Evolutionary conservation across 1,140 invertebrate genomes (phyloP), one percentile per base, ranked within the genome.

Genomic region (Platyura marginata): DNA sequence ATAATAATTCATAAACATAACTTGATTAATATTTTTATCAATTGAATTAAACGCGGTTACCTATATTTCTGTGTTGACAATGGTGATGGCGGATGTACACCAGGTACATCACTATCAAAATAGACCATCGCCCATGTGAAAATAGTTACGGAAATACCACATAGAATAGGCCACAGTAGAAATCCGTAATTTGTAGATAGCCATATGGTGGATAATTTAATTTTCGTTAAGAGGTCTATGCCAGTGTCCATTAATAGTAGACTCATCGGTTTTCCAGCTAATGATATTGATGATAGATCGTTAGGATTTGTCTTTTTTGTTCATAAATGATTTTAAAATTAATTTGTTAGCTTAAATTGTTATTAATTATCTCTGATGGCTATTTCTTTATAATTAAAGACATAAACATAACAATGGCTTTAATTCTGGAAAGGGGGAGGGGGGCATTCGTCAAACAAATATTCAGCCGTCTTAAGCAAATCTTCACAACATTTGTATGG

Each of bases 71-170:
- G 49, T 18, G 63, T 57, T 42, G 63, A 62, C 25, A 68, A 57
- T 6, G 65, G 64, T 33, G 63, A 59, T 3, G 66, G 67, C 6
- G 67, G 67, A 49, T 55, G 54, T 3, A 65, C 49, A 15, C 67
- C 67, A 1, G 67, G 67, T 20, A 62, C 52, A 40, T 55, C 54
- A 18, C 66, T 68, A 48, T 69, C 67, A 41, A 68, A 54, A 52
- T 66, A 69, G 11, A 68, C 63, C 37, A 67, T 57, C 20, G 59
- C 48, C 49, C 59, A 66, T 4, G 57, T 64, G 44, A 68, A 65
- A 33, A 54, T 56, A 1, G 55, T 54, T 13, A 49, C 47, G 22
- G 59, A 32, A 20, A 51, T 34, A 1, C 59, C 60, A 47, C 57
- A 58, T 6, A 58, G 8, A 5, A 51, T n/a, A 13, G 60, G 57